phyloP scores from a whole-genome alignment of 2,888 invertebrate genomes.

The Dolomedes plantarius region DNA sequence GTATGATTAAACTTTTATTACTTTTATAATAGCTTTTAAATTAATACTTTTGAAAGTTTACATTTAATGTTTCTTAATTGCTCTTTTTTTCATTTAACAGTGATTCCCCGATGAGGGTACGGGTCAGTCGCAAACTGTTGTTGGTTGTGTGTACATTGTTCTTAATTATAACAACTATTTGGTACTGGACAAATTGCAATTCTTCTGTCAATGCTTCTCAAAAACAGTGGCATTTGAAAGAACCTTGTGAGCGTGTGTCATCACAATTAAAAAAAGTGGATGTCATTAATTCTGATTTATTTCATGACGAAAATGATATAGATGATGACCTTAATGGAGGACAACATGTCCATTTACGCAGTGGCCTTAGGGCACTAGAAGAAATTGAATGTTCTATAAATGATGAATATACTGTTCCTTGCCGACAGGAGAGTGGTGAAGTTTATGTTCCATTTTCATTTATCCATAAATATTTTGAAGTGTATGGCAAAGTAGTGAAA shows the following conservation, averaged over 20 bases:
- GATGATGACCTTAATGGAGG: conserved; percentile 18
- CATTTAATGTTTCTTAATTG: neutral
- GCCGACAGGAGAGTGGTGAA: conserved; percentile 86
- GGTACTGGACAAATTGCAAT: conserved; percentile 60
- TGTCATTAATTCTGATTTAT: conserved; percentile 27
- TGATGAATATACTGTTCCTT: conserved; percentile 87
- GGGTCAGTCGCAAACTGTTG: conserved; percentile 62
- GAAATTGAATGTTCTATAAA: conserved; percentile 85
- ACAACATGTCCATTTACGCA: conserved; percentile 24
- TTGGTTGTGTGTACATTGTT: conserved; percentile 50
- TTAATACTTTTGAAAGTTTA: no score
- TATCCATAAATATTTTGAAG: conserved; percentile 93
- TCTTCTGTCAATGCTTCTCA: neutral
- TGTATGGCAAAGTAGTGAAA: conserved; percentile 90
- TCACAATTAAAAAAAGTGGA: conserved; percentile 16
- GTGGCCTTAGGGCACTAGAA: conserved; percentile 29
- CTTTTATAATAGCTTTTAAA: neutral
- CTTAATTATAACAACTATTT: conserved; percentile 37
- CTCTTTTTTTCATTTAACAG: conserved; percentile 27
- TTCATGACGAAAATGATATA: conserved; percentile 37
- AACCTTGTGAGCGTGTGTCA: conserved; percentile 18
- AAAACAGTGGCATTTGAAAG: conserved; percentile 28
- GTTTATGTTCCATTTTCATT: conserved; percentile 95
- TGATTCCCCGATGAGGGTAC: conserved; percentile 65
- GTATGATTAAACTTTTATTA: neutral